phyloP scores from a whole-genome alignment of 2,888 invertebrate genomes.

The Thera britannica region DNA sequence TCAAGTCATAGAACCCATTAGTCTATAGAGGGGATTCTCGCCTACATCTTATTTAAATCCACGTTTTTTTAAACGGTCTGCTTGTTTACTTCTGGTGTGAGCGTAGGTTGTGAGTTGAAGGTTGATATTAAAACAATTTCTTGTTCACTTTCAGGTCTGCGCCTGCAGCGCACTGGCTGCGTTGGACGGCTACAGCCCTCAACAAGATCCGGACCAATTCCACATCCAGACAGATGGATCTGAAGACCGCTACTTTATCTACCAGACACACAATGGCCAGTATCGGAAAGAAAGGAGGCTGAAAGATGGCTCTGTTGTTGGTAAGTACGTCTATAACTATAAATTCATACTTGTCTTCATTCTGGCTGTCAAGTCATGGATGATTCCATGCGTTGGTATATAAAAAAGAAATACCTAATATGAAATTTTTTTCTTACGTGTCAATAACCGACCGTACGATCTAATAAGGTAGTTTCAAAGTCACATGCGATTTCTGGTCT shows the following conservation, averaged over 20 bases:
- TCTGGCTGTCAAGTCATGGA: too few relatives aligned
- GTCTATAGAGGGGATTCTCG: too few relatives aligned
- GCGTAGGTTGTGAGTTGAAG: too few relatives aligned
- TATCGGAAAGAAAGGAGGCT: slow-evolving; percentile 94
- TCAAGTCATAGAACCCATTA: too few relatives aligned
- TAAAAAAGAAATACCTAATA: neutral
- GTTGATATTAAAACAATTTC: too few relatives aligned
- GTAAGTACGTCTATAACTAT: slow-evolving; percentile 61
- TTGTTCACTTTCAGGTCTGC: slow-evolving; percentile 60
- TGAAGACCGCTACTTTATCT: slow-evolving; percentile 95
- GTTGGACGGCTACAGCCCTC: slow-evolving; percentile 81
- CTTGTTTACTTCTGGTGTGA: too few relatives aligned
- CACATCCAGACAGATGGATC: slow-evolving; percentile 97
- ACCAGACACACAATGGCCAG: slow-evolving; percentile 95
- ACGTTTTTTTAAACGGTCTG: too few relatives aligned
- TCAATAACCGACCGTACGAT: neutral
- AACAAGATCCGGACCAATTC: slow-evolving; percentile 91
- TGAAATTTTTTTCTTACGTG: neutral
- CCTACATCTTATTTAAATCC: too few relatives aligned
- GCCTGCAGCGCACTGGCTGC: slow-evolving; percentile 72
- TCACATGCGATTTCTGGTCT: neutral
- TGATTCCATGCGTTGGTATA: too few relatives aligned
- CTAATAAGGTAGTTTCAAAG: neutral
- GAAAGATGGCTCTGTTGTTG: slow-evolving; percentile 94
- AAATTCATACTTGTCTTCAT: too few relatives aligned